phyloP scores from a whole-genome alignment of 2,797 vertebrate genomes.

The Oophaga sylvatica region DNA sequence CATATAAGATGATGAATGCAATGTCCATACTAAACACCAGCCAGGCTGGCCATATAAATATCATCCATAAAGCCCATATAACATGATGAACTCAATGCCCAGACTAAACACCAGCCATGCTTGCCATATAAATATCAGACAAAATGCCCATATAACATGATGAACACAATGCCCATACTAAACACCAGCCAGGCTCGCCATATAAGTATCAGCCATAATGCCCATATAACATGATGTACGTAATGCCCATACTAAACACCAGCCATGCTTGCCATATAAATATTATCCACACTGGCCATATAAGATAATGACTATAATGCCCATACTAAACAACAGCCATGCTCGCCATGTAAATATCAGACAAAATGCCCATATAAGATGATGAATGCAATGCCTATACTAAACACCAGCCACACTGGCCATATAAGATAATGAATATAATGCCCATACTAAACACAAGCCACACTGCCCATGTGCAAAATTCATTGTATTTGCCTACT shows the following conservation, averaged over 20 bases:
- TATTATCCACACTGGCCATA: not conserved
- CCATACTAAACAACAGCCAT: not conserved
- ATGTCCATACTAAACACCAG: not conserved
- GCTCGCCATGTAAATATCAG: not conserved
- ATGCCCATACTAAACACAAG: not conserved
- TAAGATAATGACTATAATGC: not conserved
- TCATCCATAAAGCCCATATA: not conserved
- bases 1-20: not conserved
- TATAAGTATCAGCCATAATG: not conserved
- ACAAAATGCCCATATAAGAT: not conserved
- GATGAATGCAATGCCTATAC: not conserved
- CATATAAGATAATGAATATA: not conserved
- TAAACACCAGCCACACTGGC: not conserved
- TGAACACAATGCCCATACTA: not conserved
- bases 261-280: not conserved
- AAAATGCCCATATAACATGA: not conserved
- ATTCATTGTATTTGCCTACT: too few relatives aligned
- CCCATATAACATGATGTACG: too few relatives aligned
- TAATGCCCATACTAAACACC: not conserved
- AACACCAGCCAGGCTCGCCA: not conserved
- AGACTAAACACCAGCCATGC: not conserved
- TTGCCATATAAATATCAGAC: not conserved
- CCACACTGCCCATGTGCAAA: not conserved
- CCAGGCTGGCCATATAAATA: not conserved
- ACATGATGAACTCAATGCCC: not conserved